Conservation (phyloP, 2,888 invertebrate genomes). For the Leucozona laternaria region DNA sequence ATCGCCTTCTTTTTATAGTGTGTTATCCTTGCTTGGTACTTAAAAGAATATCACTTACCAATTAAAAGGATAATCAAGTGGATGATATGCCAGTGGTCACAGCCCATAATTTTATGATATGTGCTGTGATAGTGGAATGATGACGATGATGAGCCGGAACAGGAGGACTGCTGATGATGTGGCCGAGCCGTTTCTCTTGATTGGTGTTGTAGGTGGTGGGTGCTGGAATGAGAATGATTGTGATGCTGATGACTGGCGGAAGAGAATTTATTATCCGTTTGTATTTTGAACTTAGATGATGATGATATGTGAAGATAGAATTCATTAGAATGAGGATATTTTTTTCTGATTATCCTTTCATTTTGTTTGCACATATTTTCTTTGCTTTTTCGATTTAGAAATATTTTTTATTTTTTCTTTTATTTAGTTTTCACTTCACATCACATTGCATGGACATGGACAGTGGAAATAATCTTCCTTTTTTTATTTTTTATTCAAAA, state of each 20-base stretch:
- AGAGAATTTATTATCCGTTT: slow-evolving; percentile 69
- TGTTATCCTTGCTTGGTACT: slow-evolving; percentile 56
- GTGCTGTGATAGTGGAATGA: slow-evolving; percentile 59
- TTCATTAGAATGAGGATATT: slow-evolving; percentile 67
- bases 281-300: slow-evolving; percentile 61
- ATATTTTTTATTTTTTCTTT: slow-evolving; percentile 12
- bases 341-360: slow-evolving; percentile 70
- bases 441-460: slow-evolving; percentile 27
- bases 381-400: slow-evolving; percentile 12
- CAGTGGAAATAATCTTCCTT: not conserved
- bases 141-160: slow-evolving; percentile 64
- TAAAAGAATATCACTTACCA: slow-evolving; percentile 79
- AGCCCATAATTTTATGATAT: slow-evolving; percentile 75
- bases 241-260: slow-evolving; percentile 30
- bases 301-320: slow-evolving; percentile 69
- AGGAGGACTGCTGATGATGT: slow-evolving; percentile 56
- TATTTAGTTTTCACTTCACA: slow-evolving; percentile 31
- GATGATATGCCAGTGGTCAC: slow-evolving; percentile 80
- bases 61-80: slow-evolving; percentile 83
- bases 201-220: slow-evolving; percentile 54
- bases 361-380: slow-evolving; percentile 71
- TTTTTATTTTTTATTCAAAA: not conserved
- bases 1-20: not conserved
- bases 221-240: slow-evolving; percentile 37
- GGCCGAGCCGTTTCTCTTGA: slow-evolving; percentile 66